These are phyloP conservation scores for Hyla sarda DNA, from an alignment of 2,113 vertebrate genomes.

Conservation along the genomic window DNA sequence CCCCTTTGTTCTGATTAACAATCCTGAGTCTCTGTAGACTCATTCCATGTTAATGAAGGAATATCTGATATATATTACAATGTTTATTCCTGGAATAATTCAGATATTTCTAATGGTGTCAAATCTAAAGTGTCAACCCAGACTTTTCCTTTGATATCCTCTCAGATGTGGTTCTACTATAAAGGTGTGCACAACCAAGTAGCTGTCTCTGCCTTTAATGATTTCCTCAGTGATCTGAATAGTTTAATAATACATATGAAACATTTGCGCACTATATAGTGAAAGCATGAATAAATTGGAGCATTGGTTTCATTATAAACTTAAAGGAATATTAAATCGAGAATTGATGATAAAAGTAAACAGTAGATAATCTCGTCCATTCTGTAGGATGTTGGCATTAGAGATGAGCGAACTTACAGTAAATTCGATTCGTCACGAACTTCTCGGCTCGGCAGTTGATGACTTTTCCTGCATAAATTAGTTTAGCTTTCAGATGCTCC, in stretches of 20 bases:
- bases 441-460: too few relatives aligned
- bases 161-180: background rate
- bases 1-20: background rate
- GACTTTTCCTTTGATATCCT: conserved; percentile 28
- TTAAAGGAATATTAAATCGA: background rate
- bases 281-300: background rate
- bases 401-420: too few relatives aligned
- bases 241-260: too few relatives aligned
- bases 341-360: background rate
- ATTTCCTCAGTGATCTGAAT: background rate
- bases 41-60: background rate
- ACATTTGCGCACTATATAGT: too few relatives aligned
- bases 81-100: conserved; percentile 19
- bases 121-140: conserved; percentile 23
- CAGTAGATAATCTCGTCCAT: background rate
- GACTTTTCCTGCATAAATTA: too few relatives aligned
- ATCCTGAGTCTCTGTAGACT: background rate
- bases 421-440: too few relatives aligned
- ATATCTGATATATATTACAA: conserved; percentile 33
- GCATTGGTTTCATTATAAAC: background rate
- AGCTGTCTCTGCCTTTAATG: background rate
- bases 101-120: conserved; percentile 21
- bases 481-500: too few relatives aligned
- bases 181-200: conserved; percentile 7
- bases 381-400: background rate